Conservation (phyloP, 2,797 vertebrate species). For the Philypnodon macrostomus region DNA sequence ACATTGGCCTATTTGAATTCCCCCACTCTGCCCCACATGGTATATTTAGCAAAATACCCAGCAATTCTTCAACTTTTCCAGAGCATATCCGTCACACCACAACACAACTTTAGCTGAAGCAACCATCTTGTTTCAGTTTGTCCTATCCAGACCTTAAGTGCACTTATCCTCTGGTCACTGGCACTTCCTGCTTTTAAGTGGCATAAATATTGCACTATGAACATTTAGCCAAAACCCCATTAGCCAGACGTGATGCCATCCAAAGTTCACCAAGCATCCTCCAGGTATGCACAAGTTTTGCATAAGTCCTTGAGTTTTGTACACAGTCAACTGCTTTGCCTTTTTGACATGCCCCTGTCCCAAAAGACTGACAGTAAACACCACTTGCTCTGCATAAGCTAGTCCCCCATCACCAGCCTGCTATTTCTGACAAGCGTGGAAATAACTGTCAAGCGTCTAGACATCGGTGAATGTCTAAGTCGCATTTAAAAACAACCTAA, state of each 20-base stretch:
- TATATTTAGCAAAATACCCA: too few species aligned
- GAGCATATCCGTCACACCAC: too few species aligned
- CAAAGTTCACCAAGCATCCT: not conserved
- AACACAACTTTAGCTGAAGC: too few species aligned
- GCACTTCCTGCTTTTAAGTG: conserved; percentile 10
- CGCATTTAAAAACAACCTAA: conserved; percentile 15
- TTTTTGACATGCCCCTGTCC: conserved; percentile 7
- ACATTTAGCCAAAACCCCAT: conserved; percentile 12
- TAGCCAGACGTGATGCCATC: not conserved
- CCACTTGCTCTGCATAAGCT: not conserved
- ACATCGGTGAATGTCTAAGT: too few species aligned
- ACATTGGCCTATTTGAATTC: too few species aligned
- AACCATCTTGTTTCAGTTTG: too few species aligned
- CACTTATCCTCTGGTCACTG: not conserved
- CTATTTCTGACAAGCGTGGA: conserved; percentile 10
- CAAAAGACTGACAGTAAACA: conserved; percentile 20
- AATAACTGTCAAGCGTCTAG: conserved; percentile 8
- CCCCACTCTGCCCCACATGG: too few species aligned
- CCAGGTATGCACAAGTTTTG: not conserved
- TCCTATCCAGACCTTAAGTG: too few species aligned
- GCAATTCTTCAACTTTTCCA: too few species aligned
- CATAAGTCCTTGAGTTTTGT: not conserved
- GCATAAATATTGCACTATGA: conserved; percentile 10
- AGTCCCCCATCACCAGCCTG: conserved; percentile 6
- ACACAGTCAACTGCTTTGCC: not conserved